Percentiles rank a stretch among this genome's conserved stretches.
Evolutionary conservation across 1,140 invertebrate species (phyloP).

Genomic region (Caenorhabditis briggsae): DNA sequence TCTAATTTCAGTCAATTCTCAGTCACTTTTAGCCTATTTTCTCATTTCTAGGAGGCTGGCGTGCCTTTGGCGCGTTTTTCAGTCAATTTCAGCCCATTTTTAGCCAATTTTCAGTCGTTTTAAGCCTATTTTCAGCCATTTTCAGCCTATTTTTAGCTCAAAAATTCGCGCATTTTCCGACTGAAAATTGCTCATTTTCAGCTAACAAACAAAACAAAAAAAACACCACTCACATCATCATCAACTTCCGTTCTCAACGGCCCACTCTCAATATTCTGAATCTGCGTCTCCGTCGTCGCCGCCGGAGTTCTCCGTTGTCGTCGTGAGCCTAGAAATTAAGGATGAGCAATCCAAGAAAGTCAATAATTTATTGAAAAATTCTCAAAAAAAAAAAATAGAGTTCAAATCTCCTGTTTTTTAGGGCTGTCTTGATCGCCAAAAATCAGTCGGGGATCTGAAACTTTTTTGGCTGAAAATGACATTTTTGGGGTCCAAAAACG

Average conservation of each 20-base stretch:
- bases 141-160: too few species aligned
- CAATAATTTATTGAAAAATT: background rate
- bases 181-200: too few species aligned
- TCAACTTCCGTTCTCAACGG: background rate
- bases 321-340: background rate
- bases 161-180: too few species aligned
- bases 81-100: too few species aligned
- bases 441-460: background rate
- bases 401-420: background rate
- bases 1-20: too few species aligned
- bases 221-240: background rate
- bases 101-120: too few species aligned
- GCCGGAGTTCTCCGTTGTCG: background rate
- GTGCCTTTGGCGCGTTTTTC: too few species aligned
- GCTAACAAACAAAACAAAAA: too few species aligned
- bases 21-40: too few species aligned
- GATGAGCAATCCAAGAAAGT: background rate
- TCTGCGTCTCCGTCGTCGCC: background rate
- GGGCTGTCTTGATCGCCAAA: background rate
- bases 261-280: constrained; percentile 1
- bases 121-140: too few species aligned
- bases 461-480: background rate
- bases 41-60: too few species aligned
- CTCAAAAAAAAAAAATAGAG: background rate
- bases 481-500: too few species aligned